phyloP scores from a whole-genome alignment of 2,797 vertebrate genomes.

The Tachyglossus aculeatus region DNA sequence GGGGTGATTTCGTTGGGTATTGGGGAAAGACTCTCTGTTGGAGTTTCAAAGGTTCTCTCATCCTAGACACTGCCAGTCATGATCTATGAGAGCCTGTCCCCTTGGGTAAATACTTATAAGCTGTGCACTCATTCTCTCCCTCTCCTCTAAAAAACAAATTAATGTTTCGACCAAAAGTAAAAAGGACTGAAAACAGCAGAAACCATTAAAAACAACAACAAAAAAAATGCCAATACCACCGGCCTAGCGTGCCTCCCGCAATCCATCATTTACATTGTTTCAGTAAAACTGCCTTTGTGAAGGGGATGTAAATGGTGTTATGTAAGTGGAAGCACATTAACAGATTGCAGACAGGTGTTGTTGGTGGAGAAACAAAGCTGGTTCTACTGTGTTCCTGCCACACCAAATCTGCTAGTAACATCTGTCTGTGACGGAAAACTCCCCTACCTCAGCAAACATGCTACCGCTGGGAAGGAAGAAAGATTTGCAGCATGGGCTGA shows the following conservation, averaged over 20 bases:
- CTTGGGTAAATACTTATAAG: too few species aligned
- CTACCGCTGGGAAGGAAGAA: not conserved
- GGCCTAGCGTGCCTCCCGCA: not conserved
- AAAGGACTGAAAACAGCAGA: not conserved
- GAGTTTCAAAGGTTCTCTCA: too few species aligned
- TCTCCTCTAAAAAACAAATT: not conserved
- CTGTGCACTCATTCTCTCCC: not conserved
- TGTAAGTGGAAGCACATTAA: conserved; percentile 6
- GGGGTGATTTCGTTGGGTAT: too few species aligned
- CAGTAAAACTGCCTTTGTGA: conserved; percentile 20
- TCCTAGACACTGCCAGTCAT: too few species aligned
- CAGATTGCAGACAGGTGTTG: not conserved
- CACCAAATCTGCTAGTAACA: conserved; percentile 19
- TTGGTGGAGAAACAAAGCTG: conserved; percentile 18
- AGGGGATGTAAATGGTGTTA: conserved; percentile 24
- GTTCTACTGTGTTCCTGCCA: conserved; percentile 6
- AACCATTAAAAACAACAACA: conserved; percentile 29
- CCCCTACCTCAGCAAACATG: conserved; percentile 1
- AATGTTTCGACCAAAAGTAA: not conserved
- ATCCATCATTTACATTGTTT: conserved; percentile 26
- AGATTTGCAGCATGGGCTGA: not conserved
- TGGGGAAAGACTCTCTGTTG: too few species aligned
- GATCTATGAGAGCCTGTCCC: too few species aligned
- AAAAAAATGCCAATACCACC: conserved; percentile 8
- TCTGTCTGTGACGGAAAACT: conserved; percentile 30